Base-by-base conservation (phyloP, 2,113 vertebrate species). In the Aldabrachelys gigantea region DNA sequence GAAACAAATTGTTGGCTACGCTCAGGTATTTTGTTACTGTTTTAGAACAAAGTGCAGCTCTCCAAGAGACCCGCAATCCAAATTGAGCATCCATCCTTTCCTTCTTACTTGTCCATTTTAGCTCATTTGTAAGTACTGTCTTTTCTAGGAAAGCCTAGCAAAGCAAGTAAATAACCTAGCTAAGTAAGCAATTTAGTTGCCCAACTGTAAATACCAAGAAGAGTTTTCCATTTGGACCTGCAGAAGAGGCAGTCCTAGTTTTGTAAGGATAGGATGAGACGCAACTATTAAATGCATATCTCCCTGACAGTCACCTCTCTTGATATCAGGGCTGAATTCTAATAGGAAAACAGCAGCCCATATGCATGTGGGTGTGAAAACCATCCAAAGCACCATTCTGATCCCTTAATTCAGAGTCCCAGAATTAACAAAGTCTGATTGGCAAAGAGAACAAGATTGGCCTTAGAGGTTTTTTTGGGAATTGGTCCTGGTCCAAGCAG, bases 31-130 rank as follows among this genome's bases (percentile, higher is more conserved):
- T 27, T 57, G 41, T 65, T 44, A 47, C 52, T 8, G 16, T 52
- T 25, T 29, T 21, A 47, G 69, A 3, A 53, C 31, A 6, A 75
- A 75, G 22, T 0, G 27, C 78, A 72, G 35, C 0, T 0, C 56
- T 14, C 49, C 0, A 0, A 24, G 25, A 75, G 16, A 59, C 49
- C 75, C 8, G 24, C 8, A 62, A 49, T 87, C 79, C 4, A 38
- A 49, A 49, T 29, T 80, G 13, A 44, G 47, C 62, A 81, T n/a
- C 5, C 35, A 57, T 19, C 14, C 49, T 4, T 54, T 47, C 41
- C 54, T 29, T 75, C 50, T 47, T 5, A 56, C 27, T 25, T 31
- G 75, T 3, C 41, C 38, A 2, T n/a, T 80, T 10, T 19, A 10
- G 5, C 12, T 25, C 31, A 65, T 65, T 65, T n/a, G 31, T 65